Evolutionary conservation across 2,888 invertebrate genomes (phyloP).

Genomic region (Cepaea hortensis): DNA sequence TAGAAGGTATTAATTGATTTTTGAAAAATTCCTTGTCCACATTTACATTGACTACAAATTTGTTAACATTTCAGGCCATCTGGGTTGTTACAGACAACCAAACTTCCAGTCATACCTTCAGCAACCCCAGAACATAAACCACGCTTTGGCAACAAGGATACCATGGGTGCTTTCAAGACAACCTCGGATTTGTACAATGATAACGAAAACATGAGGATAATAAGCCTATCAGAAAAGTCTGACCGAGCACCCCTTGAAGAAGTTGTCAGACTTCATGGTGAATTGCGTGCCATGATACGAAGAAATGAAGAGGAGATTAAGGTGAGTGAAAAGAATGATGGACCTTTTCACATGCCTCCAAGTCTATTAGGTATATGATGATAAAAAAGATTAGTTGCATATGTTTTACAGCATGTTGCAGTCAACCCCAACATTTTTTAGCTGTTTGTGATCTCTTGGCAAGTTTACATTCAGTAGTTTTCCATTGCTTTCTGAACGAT

Average conservation of each 20-base stretch:
- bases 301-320: slow-evolving; percentile 67
- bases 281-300: slow-evolving; percentile 66
- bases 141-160: background rate
- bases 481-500: too few species aligned
- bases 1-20: too few species aligned
- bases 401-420: too few species aligned
- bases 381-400: too few species aligned
- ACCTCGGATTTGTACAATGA: slow-evolving; percentile 56
- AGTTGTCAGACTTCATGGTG: slow-evolving; percentile 74
- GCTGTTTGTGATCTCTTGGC: too few species aligned
- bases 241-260: slow-evolving; percentile 76
- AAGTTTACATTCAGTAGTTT: too few species aligned
- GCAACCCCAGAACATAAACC: slow-evolving; percentile 47
- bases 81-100: slow-evolving; percentile 16
- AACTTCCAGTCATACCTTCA: slow-evolving; percentile 36
- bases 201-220: slow-evolving; percentile 67
- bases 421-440: too few species aligned
- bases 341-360: too few species aligned
- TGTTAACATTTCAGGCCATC: slow-evolving; percentile 17
- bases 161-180: slow-evolving; percentile 40
- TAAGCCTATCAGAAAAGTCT: slow-evolving; percentile 74
- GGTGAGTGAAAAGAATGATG: background rate
- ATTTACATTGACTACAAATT: too few species aligned
- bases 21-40: too few species aligned
- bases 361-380: too few species aligned